Percentiles rank a stretch among this genome's conserved stretches.
phyloP scores from a whole-genome alignment of 2,113 vertebrate genomes.

The Pristiophorus japonicus region DNA sequence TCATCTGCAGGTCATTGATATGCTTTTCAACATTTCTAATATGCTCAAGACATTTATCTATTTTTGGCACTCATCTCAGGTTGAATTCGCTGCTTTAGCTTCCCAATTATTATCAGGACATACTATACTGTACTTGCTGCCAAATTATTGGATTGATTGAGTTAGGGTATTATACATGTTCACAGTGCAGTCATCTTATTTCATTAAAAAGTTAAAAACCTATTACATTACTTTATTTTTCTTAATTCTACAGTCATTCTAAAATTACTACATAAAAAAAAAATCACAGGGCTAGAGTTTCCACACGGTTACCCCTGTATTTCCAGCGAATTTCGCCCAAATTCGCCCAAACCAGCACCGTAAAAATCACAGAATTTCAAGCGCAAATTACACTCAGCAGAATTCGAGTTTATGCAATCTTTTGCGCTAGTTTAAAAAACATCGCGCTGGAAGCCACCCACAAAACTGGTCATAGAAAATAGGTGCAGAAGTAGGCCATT shows the following conservation, averaged over 20 bases:
- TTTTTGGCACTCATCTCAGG: neutral
- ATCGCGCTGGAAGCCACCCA: too few relatives aligned
- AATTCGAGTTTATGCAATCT: neutral
- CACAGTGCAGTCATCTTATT: neutral
- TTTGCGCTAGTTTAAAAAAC: neutral
- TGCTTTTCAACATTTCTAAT: neutral
- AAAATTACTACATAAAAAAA: neutral
- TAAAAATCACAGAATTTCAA: neutral
- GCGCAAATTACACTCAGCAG: neutral
- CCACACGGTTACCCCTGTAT: too few relatives aligned
- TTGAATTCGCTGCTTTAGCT: neutral
- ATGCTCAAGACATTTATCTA: neutral
- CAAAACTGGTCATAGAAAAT: neutral
- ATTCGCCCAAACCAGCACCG: neutral
- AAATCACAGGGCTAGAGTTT: too few relatives aligned
- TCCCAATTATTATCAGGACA: neutral
- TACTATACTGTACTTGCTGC: neutral
- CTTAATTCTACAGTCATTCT: neutral
- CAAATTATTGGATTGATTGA: neutral
- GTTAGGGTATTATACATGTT: neutral
- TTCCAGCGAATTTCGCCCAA: too few relatives aligned
- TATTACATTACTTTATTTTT: neutral
- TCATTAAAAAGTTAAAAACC: neutral
- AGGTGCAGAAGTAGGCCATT: too few relatives aligned
- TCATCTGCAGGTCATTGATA: slow-evolving; percentile 19